These are phyloP conservation scores for Neopipo cinnamomea DNA, from an alignment of 2,113 vertebrate species.

Conservation along the genomic window DNA sequence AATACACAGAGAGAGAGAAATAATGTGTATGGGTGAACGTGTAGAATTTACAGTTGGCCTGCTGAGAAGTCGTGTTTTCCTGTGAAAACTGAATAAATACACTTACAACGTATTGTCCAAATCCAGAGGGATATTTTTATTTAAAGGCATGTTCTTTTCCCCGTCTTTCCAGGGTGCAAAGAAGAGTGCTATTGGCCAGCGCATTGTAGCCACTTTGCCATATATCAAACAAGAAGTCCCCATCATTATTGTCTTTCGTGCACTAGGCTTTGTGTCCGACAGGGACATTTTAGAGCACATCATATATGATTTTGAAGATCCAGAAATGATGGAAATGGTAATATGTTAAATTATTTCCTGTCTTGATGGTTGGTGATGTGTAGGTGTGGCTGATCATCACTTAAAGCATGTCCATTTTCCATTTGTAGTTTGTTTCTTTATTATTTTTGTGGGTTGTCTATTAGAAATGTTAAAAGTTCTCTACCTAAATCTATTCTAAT, in stretches of 20 bases:
- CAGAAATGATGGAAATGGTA: conserved; percentile 99
- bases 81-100: background rate
- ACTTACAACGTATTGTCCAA: background rate
- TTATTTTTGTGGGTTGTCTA: background rate
- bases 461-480: background rate
- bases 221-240: conserved; percentile 99
- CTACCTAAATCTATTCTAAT: background rate
- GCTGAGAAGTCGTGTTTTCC: background rate
- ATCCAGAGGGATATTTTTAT: background rate
- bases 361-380: background rate
- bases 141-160: background rate
- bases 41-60: background rate
- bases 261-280: conserved; percentile 95
- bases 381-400: background rate
- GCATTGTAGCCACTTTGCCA: conserved; percentile 94
- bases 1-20: background rate
- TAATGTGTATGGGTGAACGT: fast-evolving
- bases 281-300: conserved; percentile 98
- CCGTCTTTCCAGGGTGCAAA: conserved; percentile 85
- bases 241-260: conserved; percentile 98
- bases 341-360: background rate
- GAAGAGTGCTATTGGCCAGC: conserved; percentile 97
- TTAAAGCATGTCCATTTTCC: background rate
- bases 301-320: conserved; percentile 98
- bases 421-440: background rate